Conservation (phyloP, 2,113 vertebrate genomes). For the Erythrocercus mccallii region DNA sequence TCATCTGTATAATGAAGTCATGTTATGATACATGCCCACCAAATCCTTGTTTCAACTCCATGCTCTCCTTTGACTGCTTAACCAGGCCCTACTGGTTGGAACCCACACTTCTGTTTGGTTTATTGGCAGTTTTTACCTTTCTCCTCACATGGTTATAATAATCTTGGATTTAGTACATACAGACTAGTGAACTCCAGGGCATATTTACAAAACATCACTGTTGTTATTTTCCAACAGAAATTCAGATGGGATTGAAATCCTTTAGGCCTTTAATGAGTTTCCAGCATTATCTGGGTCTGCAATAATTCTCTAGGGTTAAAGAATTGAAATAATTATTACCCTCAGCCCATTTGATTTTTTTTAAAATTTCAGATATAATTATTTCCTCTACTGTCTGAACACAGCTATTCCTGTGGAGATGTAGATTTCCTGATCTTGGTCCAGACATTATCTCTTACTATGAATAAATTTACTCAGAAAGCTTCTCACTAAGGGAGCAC, state of each 20-base stretch:
- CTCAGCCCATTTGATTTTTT: neutral
- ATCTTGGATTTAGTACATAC: neutral
- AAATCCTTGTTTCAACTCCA: neutral
- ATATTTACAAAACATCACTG: neutral
- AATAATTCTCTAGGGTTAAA: constrained; percentile 64
- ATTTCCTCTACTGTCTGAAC: constrained; percentile 56
- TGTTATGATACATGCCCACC: neutral
- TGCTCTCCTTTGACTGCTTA: neutral
- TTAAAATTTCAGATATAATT: constrained; percentile 54
- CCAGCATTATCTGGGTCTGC: constrained; percentile 35
- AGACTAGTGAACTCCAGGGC: neutral
- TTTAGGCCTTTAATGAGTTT: constrained; percentile 69
- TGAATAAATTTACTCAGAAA: constrained; percentile 67
- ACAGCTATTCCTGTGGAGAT: constrained; percentile 50
- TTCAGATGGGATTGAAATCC: constrained; percentile 53
- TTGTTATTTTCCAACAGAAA: constrained; percentile 52
- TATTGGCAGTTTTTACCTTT: neutral
- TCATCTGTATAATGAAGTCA: neutral
- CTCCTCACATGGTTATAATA: neutral
- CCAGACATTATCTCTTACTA: constrained; percentile 58
- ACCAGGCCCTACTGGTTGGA: neutral
- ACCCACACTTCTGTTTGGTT: neutral
- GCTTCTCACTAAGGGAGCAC: constrained; percentile 34
- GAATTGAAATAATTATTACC: constrained; percentile 67
- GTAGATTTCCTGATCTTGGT: constrained; percentile 63